Conservation (phyloP, 2,888 invertebrate species). For the Empis stercorea region DNA sequence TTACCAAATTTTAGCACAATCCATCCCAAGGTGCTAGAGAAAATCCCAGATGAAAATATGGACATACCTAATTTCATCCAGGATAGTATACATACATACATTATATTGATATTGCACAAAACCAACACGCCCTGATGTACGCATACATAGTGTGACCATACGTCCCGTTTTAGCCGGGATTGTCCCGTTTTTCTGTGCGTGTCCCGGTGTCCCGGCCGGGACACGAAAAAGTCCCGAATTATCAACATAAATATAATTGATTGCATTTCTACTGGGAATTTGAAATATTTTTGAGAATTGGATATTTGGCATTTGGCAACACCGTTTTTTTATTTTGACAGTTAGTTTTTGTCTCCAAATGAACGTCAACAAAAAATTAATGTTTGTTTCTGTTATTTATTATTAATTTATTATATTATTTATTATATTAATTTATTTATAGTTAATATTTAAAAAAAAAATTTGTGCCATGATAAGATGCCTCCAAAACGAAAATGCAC, state of each 20-base stretch:
- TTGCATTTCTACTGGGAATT: not conserved
- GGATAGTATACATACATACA: no score
- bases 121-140: no score
- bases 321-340: not conserved
- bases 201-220: not conserved
- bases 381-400: no score
- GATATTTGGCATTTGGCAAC: not conserved
- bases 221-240: not conserved
- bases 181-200: not conserved
- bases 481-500: conserved; percentile 14
- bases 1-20: no score
- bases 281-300: not conserved
- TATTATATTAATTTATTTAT: no score
- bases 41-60: no score
- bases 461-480: not conserved
- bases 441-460: not conserved
- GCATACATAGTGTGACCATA: not conserved
- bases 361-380: no score
- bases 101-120: no score
- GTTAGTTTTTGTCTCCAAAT: no score
- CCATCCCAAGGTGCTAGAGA: no score
- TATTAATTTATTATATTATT: no score
- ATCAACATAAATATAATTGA: not conserved
- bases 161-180: not conserved
- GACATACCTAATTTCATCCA: no score